A percentile compares a stretch with the other conserved stretches of the same genome.
phyloP scores from a whole-genome alignment of 2,888 invertebrate species.

The Rotaria sp. region DNA sequence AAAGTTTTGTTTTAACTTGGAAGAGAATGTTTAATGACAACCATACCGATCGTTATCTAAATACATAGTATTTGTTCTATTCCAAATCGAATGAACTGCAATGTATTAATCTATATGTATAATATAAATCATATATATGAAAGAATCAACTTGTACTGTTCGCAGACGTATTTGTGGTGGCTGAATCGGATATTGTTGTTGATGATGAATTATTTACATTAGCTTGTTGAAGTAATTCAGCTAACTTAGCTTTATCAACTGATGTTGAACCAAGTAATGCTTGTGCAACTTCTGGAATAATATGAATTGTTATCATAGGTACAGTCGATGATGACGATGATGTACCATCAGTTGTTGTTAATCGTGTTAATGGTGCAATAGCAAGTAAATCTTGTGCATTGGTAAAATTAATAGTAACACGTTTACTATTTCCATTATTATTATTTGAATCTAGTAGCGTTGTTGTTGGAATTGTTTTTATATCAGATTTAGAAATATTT shows the following conservation, averaged over 20 bases:
- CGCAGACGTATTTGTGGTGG: neutral
- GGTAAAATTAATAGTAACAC: constrained; percentile 10
- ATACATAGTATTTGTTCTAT: neutral
- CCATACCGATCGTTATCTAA: neutral
- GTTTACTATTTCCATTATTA: neutral
- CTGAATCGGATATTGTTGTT: neutral
- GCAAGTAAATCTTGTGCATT: constrained; percentile 17
- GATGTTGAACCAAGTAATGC: neutral
- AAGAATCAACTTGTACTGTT: neutral
- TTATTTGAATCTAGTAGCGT: neutral
- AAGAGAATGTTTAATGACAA: neutral
- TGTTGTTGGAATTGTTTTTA: neutral
- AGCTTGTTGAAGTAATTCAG: neutral
- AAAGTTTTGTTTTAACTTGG: neutral
- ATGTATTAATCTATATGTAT: neutral
- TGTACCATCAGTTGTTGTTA: neutral
- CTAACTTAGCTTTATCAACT: neutral
- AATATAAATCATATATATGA: neutral
- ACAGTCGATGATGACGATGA: neutral
- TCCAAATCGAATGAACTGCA: neutral
- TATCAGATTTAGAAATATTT: neutral
- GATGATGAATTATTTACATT: neutral
- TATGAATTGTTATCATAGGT: constrained; percentile 24
- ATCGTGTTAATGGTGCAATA: neutral
- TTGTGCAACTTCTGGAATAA: constrained; percentile 14